These are phyloP conservation scores for Onchidella celtica DNA, from an alignment of 2,888 invertebrate species.

Conservation along the genomic window DNA sequence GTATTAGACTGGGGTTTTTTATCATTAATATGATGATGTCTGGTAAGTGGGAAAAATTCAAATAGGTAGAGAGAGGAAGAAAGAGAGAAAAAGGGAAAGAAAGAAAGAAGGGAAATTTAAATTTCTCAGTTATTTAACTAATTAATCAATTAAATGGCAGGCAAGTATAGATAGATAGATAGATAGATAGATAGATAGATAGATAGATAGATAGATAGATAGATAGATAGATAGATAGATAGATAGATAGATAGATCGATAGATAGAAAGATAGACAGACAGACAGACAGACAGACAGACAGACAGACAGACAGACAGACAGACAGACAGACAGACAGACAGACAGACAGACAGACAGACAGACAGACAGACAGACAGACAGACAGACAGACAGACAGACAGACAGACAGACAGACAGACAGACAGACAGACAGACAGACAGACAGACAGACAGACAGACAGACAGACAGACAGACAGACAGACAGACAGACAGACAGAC, in stretches of 20 bases:
- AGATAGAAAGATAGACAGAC: neutral
- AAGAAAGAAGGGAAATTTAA: slow-evolving; percentile 1
- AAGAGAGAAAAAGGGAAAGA: slow-evolving; percentile 4
- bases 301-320: neutral
- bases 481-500: neutral
- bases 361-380: slow-evolving; percentile 31
- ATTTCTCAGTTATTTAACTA: no score
- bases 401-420: slow-evolving; percentile 38
- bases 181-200: neutral
- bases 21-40: no score
- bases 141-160: neutral
- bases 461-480: neutral
- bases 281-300: slow-evolving; percentile 20
- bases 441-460: no score
- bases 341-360: slow-evolving; percentile 14
- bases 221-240: neutral
- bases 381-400: slow-evolving; percentile 29
- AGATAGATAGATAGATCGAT: neutral
- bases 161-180: neutral
- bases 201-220: neutral
- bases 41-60: neutral
- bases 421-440: neutral
- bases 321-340: slow-evolving; percentile 14
- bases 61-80: neutral
- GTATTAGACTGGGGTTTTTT: no score